Evolutionary conservation across 2,888 invertebrate species (phyloP), one percentile per base, ranked within the genome.

Genomic region (Laothoe populi): DNA sequence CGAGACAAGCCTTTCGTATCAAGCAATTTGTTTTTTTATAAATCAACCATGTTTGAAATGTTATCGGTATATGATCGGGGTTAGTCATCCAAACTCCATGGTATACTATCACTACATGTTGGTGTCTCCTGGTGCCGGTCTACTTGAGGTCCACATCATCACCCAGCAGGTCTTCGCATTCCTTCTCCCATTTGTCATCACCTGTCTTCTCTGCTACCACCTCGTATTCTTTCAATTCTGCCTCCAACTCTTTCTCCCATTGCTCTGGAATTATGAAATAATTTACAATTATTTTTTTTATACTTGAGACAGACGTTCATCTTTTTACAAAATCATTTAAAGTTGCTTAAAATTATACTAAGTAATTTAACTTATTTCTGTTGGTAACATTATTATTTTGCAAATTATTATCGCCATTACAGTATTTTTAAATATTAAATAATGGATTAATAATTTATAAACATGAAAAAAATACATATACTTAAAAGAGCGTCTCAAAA

Each of bases 211-310:
- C 91, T 0, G 90, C 91, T 48, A 98, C 97, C 73, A 98, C 97
- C 90, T 99, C 98, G 88, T 97, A 99, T 85, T 98, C 98, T 87
- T 98, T 97, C 74, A 99, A 94, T 91, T 99, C 98, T 59, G 98
- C 98, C 84, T 98, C 98, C 82, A 99, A 93, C 90, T 99, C 98
- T 85, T 97, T 97, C 93, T 99, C 99, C 98, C 98, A 98, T 94
- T 98, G 98, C 90, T 97, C 97, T 95, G 53, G 11, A 53, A 26
- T 10, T 49, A 4, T 31, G 7, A 16, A 8, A 31, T 11, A 3
- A 26, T n/a, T 5, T n/a, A 16, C n/a, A 26, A 24, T 16, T 48
- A 44, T 5, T 16, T 1, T 44, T 1, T 16, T 16, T 44, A 19
- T 19, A 8, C 0, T n/a, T n/a, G n/a, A 19, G 8, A 8, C 5